Percentiles rank a stretch among this genome's conserved stretches.
Conservation (phyloP, 2,113 vertebrate genomes). For the Calyptommatus sinebrachiatus region DNA sequence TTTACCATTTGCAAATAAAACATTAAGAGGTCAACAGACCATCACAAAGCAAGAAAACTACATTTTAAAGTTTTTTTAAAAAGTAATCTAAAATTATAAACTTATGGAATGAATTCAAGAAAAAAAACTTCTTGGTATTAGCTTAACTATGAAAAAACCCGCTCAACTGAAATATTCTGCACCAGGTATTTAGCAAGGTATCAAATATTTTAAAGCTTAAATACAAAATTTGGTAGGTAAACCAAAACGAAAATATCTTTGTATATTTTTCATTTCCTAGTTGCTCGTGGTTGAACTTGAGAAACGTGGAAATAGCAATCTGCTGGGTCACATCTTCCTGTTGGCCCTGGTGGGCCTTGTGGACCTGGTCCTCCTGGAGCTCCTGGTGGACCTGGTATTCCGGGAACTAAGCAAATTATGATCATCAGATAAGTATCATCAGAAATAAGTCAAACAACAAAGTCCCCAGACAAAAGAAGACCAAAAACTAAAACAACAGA, state of each 20-base stretch:
- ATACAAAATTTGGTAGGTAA: constrained; percentile 34
- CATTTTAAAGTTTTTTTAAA: constrained; percentile 36
- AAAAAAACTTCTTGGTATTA: constrained; percentile 47
- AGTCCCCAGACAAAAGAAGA: too few species aligned
- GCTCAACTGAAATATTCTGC: constrained; percentile 43
- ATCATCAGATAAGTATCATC: constrained; percentile 67
- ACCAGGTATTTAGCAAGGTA: constrained; percentile 39
- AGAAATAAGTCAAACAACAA: constrained; percentile 17
- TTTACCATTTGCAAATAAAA: constrained; percentile 51
- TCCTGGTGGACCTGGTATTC: constrained; percentile 71
- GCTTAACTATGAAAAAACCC: constrained; percentile 44
- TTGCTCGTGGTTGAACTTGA: constrained; percentile 59
- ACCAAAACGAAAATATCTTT: constrained; percentile 18
- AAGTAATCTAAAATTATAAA: constrained; percentile 57
- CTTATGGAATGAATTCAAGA: constrained; percentile 68
- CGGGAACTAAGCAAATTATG: constrained; percentile 71
- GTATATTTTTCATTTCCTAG: constrained; percentile 60
- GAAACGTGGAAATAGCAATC: constrained; percentile 78
- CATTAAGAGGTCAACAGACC: constrained; percentile 32
- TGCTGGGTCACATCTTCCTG: constrained; percentile 82
- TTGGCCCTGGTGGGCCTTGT: constrained; percentile 80
- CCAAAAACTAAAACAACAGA: too few species aligned
- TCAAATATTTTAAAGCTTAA: constrained; percentile 50
- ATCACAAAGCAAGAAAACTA: constrained; percentile 40
- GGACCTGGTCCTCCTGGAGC: constrained; percentile 72